Percentiles rank a stretch among this genome's conserved stretches.
Conservation (phyloP, 2,797 vertebrate genomes). For the Petrocephalus schoutedeni region DNA sequence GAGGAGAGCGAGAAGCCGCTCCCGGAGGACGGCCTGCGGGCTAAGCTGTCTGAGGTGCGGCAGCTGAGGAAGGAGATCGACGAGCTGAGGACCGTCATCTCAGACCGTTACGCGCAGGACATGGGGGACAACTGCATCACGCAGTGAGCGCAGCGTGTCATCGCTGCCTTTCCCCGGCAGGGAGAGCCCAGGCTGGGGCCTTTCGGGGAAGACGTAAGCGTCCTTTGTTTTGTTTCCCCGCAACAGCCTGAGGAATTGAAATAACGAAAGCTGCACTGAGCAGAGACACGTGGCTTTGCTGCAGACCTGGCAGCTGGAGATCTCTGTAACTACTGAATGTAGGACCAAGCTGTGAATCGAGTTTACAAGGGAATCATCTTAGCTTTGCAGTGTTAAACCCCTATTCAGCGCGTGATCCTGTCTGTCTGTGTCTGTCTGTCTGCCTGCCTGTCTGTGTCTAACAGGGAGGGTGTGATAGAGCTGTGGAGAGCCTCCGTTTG, state of each 20-base stretch:
- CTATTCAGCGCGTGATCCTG: not conserved
- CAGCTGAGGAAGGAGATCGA: constrained; percentile 85
- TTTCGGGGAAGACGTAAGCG: not conserved
- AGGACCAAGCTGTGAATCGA: constrained; percentile 70
- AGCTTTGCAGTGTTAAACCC: constrained; percentile 7
- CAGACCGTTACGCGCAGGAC: constrained; percentile 83
- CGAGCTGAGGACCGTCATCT: constrained; percentile 78
- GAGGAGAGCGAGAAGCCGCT: constrained; percentile 74
- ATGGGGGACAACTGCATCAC: constrained; percentile 85
- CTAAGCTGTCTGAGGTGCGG: constrained; percentile 74
- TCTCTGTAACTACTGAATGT: constrained; percentile 68
- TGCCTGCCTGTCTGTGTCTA: not conserved
- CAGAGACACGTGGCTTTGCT: not conserved
- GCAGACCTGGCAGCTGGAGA: not conserved
- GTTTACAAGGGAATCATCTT: constrained; percentile 44
- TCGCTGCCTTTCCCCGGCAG: constrained; percentile 29
- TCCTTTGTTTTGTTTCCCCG: not conserved
- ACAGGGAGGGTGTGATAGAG: not conserved
- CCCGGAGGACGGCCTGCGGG: constrained; percentile 68
- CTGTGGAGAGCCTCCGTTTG: not conserved
- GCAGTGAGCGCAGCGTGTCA: constrained; percentile 60
- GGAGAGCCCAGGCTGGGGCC: not conserved
- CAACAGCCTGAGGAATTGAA: not conserved
- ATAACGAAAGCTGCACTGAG: not conserved
- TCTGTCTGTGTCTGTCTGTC: not conserved